Evolutionary conservation across 1,140 invertebrate species (phyloP).

Genomic region (Aporrectodea caliginosa): DNA sequence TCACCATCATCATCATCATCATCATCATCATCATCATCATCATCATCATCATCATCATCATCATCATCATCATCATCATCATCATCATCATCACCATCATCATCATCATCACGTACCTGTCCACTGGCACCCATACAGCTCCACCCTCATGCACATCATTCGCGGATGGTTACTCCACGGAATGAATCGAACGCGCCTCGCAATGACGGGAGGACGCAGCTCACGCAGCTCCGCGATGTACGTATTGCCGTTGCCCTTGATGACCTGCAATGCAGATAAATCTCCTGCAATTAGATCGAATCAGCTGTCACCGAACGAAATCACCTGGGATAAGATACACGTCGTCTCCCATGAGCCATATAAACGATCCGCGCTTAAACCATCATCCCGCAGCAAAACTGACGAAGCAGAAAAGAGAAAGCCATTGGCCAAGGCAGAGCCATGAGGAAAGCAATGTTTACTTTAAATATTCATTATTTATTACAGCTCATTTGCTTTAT

Average conservation of each 20-base stretch:
- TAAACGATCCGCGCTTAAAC: no score
- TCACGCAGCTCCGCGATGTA: conserved; percentile 47
- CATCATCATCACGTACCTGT: conserved; percentile 38
- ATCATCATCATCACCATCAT: conserved; percentile 15
- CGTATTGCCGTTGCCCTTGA: conserved; percentile 48
- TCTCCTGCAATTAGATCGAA: no score
- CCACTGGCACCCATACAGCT: conserved; percentile 51
- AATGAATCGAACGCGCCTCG: conserved; percentile 47
- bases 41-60: conserved; percentile 21
- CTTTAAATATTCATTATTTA: no score
- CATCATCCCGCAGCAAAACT: no score
- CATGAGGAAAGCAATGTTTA: no score
- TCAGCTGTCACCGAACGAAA: no score
- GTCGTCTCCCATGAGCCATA: no score
- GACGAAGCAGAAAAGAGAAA: no score
- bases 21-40: conserved; percentile 15
- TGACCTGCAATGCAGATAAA: no score
- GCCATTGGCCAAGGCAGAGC: no score
- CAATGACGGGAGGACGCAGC: conserved; percentile 50
- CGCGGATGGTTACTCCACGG: conserved; percentile 44
- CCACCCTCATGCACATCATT: conserved; percentile 52
- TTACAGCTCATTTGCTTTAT: no score
- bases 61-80: conserved; percentile 23
- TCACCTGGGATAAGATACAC: no score
- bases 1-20: conserved; percentile 15